Evolutionary conservation across 2,888 invertebrate species (phyloP).

Genomic region (Brassicogethes aeneus): DNA sequence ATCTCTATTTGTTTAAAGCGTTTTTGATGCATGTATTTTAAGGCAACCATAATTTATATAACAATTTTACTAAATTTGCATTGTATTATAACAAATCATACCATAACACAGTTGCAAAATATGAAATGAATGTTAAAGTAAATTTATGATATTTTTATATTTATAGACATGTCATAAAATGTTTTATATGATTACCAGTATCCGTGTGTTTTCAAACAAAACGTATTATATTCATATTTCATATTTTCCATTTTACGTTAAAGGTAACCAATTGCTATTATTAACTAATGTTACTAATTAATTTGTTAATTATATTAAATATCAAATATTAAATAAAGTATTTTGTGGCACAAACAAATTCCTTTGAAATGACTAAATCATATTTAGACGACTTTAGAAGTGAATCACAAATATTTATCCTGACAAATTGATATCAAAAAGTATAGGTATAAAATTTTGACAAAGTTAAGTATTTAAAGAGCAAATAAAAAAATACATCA

Average conservation of each 20-base stretch:
- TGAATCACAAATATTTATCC: too few species aligned
- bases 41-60: conserved; percentile 15
- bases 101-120: conserved; percentile 11
- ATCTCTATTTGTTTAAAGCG: not conserved
- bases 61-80: conserved; percentile 18
- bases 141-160: conserved; percentile 9
- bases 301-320: not conserved
- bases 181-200: conserved; percentile 3
- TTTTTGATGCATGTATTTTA: conserved; percentile 3
- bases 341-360: not conserved
- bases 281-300: conserved; percentile 3
- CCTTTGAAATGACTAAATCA: too few species aligned
- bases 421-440: too few species aligned
- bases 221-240: conserved; percentile 4
- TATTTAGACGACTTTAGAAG: too few species aligned
- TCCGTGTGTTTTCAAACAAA: conserved; percentile 2
- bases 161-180: conserved; percentile 4
- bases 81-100: conserved; percentile 18
- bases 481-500: too few species aligned
- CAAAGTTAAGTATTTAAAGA: too few species aligned
- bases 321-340: not conserved
- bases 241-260: conserved; percentile 1
- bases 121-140: conserved; percentile 7
- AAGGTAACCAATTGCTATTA: not conserved
- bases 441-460: too few species aligned